phyloP scores from a whole-genome alignment of 2,797 vertebrate genomes.

The Xiphophorus birchmanni region DNA sequence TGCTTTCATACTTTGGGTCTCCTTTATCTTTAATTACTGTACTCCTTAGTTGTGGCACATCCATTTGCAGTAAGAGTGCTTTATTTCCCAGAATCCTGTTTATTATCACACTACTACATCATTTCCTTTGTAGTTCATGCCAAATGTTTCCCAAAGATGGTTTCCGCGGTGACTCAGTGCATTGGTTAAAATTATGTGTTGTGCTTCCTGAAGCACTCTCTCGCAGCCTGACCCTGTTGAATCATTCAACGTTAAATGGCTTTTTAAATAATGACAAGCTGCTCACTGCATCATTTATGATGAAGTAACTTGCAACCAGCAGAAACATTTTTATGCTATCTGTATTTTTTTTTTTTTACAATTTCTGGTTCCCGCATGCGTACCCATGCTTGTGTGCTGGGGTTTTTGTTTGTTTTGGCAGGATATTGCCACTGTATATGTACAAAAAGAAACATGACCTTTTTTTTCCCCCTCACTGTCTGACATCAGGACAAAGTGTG shows the following conservation, averaged over 20 bases:
- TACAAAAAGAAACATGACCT: neutral
- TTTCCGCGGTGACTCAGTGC: neutral
- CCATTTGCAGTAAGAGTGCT: neutral
- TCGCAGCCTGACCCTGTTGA: neutral
- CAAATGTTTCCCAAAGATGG: neutral
- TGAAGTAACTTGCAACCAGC: neutral
- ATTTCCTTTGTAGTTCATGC: neutral
- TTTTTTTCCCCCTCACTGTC: neutral
- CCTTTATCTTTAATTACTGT: neutral
- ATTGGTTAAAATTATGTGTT: neutral
- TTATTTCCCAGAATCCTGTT: neutral
- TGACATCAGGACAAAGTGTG: neutral
- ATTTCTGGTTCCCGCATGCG: neutral
- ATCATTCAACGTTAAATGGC: neutral
- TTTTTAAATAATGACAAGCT: slow-evolving; percentile 6
- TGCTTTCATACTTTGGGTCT: neutral
- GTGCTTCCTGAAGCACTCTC: neutral
- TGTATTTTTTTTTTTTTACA: neutral
- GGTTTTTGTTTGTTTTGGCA: neutral
- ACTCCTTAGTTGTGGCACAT: neutral
- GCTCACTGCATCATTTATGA: slow-evolving; percentile 1
- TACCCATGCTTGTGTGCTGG: neutral
- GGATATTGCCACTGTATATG: neutral
- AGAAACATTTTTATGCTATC: neutral
- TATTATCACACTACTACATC: neutral